A percentile compares a stretch with the other conserved stretches of the same genome.
These are phyloP conservation scores for Nibea albiflora DNA, from an alignment of 2,113 vertebrate genomes.

Conservation along the genomic window DNA sequence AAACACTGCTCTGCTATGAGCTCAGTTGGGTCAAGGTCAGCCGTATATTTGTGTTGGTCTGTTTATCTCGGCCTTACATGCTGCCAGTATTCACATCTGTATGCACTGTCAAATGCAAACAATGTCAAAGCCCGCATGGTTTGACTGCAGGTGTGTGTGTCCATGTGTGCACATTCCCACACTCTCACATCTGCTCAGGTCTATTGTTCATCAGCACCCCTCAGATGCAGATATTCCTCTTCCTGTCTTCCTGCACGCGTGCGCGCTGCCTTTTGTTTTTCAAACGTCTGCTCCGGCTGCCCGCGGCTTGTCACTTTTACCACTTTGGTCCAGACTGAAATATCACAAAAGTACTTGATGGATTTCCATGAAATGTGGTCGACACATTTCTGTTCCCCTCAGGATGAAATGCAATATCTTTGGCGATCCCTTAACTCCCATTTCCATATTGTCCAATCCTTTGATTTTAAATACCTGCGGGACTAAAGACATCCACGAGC, in stretches of 20 bases:
- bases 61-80: not conserved
- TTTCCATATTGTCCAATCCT: no score
- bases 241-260: not conserved
- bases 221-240: not conserved
- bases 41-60: conserved; percentile 17
- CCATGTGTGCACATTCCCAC: not conserved
- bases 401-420: not conserved
- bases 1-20: conserved; percentile 5
- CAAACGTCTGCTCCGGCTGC: not conserved
- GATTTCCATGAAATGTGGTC: not conserved
- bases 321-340: not conserved
- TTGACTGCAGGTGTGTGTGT: not conserved
- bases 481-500: not conserved
- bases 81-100: not conserved
- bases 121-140: no score
- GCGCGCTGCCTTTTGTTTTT: not conserved
- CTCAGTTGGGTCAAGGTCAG: not conserved
- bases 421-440: not conserved
- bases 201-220: not conserved
- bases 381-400: not conserved
- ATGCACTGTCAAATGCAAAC: conserved; percentile 11
- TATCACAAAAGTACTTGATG: no score
- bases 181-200: not conserved
- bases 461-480: not conserved
- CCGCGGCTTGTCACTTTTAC: not conserved